Evolutionary conservation across 2,113 vertebrate genomes (phyloP), one percentile per base, ranked within the genome.

Genomic region (Ctenomys sociabilis): DNA sequence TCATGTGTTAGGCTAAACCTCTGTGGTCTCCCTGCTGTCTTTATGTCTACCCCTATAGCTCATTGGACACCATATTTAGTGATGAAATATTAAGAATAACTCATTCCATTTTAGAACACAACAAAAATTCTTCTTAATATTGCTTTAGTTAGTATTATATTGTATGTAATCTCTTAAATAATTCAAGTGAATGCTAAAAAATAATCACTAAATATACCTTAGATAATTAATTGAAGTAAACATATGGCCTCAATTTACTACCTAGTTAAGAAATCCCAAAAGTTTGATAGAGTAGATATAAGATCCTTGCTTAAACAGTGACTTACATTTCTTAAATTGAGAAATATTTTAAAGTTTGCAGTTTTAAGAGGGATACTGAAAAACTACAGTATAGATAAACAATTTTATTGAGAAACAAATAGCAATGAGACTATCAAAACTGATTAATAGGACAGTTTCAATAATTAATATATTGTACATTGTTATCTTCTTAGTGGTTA

Each of bases 141-240:
- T 12, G n/a, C 19, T 72, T 90, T 72, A 77, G 45, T 35, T 6
- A 92, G 19, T 14, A 87, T n/a, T 64, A 19, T 10, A 87, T 35
- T 64, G 4, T 12, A 57, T 19, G 12, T n/a, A 57, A 13, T 64
- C 54, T 77, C 14, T 91, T 57, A 85, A 90, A 88, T 66, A 93
- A 88, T 24, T 84, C 13, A 90, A 93, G 49, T 87, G 3, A 85
- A 95, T 82, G 19, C 68, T 77, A 64, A 64, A 73, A 88, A n/a
- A n/a, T 49, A 64, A 91, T 66, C 12, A 75, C 9, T 64, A 26
- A 64, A 70, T 87, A 90, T 43, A 28, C 12, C 24, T 40, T 84
- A 43, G 28, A 49, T 80, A 84, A 78, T 85, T 82, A 92, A 61
- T 30, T 92, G 32, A 83, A 90, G 52, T 85, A 0, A 7, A 45